phyloP scores from a whole-genome alignment of 2,797 vertebrate species.

The Propithecus deckenii region DNA sequence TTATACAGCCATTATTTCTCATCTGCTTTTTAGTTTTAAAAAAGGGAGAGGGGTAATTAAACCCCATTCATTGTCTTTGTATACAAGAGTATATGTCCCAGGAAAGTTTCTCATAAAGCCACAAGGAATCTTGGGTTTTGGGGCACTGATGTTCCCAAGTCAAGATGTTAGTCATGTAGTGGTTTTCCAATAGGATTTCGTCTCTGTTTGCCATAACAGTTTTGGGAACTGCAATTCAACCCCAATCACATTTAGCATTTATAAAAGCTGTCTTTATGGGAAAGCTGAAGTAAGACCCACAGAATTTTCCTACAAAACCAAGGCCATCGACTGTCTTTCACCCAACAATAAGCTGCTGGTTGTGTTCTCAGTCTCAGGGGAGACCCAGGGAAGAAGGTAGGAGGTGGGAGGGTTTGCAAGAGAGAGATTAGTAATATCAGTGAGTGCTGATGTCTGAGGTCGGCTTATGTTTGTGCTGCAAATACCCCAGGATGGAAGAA shows the following conservation, averaged over 20 bases:
- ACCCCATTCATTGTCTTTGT: slow-evolving; percentile 31
- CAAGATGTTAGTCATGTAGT: slow-evolving; percentile 75
- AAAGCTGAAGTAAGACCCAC: slow-evolving; percentile 63
- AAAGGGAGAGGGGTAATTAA: neutral
- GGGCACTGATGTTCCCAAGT: slow-evolving; percentile 63
- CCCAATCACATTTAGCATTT: slow-evolving; percentile 65
- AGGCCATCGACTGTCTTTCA: slow-evolving; percentile 5
- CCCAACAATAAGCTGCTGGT: neutral
- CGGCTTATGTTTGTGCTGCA: neutral
- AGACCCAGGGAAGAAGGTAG: neutral
- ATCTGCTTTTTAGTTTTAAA: neutral
- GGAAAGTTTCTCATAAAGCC: slow-evolving; percentile 71
- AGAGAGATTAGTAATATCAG: neutral
- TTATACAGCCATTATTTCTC: slow-evolving; percentile 10
- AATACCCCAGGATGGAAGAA: neutral
- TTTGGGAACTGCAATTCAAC: slow-evolving; percentile 77
- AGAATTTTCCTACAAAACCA: slow-evolving; percentile 63
- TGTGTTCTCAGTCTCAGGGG: neutral
- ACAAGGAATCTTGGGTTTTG: slow-evolving; percentile 68
- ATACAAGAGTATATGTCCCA: slow-evolving; percentile 26
- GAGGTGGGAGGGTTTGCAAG: neutral
- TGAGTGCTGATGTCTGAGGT: neutral
- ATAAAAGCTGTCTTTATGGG: slow-evolving; percentile 73
- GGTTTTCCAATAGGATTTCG: slow-evolving; percentile 75
- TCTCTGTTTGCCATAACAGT: slow-evolving; percentile 63